phyloP scores from a whole-genome alignment of 2,113 vertebrate species.

The Hippocampus zosterae region DNA sequence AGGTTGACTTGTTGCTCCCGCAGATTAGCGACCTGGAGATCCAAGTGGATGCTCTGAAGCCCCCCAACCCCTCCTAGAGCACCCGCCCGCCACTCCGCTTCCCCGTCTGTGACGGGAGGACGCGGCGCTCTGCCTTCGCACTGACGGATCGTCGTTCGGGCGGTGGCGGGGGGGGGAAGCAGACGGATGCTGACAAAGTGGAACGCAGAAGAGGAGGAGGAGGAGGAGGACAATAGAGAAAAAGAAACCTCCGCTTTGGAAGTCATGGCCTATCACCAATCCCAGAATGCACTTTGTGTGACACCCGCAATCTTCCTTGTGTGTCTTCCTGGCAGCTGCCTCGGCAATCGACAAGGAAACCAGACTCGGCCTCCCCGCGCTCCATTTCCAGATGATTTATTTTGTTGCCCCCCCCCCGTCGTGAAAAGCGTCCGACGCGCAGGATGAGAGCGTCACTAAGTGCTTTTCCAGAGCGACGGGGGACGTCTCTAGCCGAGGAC shows the following conservation, averaged over 20 bases:
- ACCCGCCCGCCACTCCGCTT: conserved; percentile 43
- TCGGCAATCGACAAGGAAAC: conserved; percentile 40
- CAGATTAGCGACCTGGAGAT: conserved; percentile 84
- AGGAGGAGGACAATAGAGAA: background rate
- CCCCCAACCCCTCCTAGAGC: conserved; percentile 79
- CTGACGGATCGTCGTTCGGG: conserved; percentile 20
- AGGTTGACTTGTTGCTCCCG: conserved; percentile 5
- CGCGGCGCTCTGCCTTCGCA: conserved; percentile 51
- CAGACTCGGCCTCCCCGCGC: conserved; percentile 14
- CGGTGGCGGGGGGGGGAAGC: background rate
- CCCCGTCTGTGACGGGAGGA: conserved; percentile 41
- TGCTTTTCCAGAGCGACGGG: conserved; percentile 55
- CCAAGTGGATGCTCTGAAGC: conserved; percentile 87
- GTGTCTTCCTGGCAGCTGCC: conserved; percentile 56
- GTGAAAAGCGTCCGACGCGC: conserved; percentile 22
- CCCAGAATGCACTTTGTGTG: conserved; percentile 42
- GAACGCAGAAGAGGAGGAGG: background rate
- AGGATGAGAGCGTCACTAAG: conserved; percentile 58
- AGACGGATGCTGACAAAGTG: background rate
- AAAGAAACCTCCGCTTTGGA: conserved; percentile 14
- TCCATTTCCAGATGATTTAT: conserved; percentile 15
- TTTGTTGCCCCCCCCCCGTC: conserved; percentile 26
- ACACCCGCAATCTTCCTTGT: conserved; percentile 37
- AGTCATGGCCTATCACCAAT: conserved; percentile 23
- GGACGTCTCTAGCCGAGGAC: background rate